Conservation (phyloP, 1,140 invertebrate genomes). For the Brachionus rotundiformis region DNA sequence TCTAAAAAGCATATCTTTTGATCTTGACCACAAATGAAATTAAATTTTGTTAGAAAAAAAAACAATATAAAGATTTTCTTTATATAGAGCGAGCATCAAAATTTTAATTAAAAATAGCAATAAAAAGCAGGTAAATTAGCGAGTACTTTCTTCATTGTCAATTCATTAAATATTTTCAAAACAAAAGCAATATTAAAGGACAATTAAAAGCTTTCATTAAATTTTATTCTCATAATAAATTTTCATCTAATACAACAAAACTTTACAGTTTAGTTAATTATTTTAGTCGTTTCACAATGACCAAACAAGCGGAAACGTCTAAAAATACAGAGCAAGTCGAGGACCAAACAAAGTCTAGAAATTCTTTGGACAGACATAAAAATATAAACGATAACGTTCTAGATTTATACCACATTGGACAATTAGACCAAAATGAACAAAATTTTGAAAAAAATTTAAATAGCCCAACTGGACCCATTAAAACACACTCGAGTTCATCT, state of each 20-base stretch:
- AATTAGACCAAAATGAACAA: not conserved
- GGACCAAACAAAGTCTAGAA: not conserved
- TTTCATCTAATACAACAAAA: not conserved
- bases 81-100: not conserved
- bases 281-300: not conserved
- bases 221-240: not conserved
- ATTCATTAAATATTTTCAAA: constrained; percentile 4
- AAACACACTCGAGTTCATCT: no score
- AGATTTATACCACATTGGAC: not conserved
- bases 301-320: constrained; percentile 34
- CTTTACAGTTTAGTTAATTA: not conserved
- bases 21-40: not conserved
- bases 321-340: not conserved
- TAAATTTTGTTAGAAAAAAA: not conserved
- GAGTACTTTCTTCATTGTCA: not conserved
- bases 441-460: not conserved
- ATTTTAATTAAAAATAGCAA: not conserved
- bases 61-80: not conserved
- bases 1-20: constrained; percentile 9
- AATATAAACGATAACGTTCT: not conserved
- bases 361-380: not conserved
- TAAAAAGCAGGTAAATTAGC: not conserved
- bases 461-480: not conserved
- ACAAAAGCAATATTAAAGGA: not conserved
- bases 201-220: not conserved